Base-by-base conservation (phyloP, 2,797 vertebrate species). In the Rhyacichthys aspro region DNA sequence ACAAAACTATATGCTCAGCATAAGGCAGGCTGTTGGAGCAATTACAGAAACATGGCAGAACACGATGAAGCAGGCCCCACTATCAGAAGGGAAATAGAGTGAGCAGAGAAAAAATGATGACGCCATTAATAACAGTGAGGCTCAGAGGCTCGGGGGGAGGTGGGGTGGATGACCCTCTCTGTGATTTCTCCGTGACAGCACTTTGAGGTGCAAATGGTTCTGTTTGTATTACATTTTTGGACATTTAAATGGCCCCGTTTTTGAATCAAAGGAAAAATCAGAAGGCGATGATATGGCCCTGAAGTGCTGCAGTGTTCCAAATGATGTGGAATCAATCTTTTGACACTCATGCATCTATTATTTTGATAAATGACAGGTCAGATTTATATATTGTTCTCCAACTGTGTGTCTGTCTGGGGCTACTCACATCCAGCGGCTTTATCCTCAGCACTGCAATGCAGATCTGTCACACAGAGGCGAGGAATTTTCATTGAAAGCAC, bases 31-130 rank as follows among this genome's bases (percentile, higher is more conserved):
- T 83, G 81, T 89, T 85, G 83, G 80, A 87, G 88, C 90, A 90
- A 86, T 90, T 92, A 90, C 86, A 86, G 88, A 88, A 89, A 89
- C 90, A 88, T 87, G 87, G 88, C 85, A 88, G 82, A 89, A 90
- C 87, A 86, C 81, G 82, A 85, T 77, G 88, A 81, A 88, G 84
- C 86, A 85, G 83, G 79, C 74, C 70, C 52, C 63, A 58, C 77
- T 81, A 86, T 89, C 88, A 87, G 80, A 87, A 82, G 79, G 83
- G 86, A 90, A 88, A 89, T 83, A 83, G 87, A 90, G 86, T 88
- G 88, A 89, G 79, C 71, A 76, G 84, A 81, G 80, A 57, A 82
- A 88, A 91, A 87, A 87, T 89, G 89, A 90, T 89, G 90, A 91
- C 74, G 88, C 80, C 87, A 86, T 89, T 90, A 91, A 90, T 88